Evolutionary conservation across 92 coral and sea anemone species (phyloP).

Genomic region (Isaurus tuberculatus): DNA sequence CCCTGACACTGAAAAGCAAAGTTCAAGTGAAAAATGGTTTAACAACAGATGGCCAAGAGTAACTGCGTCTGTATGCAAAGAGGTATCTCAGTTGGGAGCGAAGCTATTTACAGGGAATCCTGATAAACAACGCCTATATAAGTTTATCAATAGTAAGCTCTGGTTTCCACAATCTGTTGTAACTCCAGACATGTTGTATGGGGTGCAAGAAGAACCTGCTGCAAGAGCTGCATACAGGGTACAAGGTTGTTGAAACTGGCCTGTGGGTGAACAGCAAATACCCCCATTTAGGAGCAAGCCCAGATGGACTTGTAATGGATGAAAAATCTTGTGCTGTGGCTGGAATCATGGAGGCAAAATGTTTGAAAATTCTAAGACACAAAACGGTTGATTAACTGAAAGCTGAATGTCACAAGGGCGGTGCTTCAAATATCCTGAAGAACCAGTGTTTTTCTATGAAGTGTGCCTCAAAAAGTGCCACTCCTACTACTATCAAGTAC

Average conservation of each 20-base stretch:
- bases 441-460: neutral
- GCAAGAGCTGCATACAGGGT: slow-evolving; percentile 30
- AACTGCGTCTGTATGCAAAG: slow-evolving; percentile 27
- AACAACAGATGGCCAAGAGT: slow-evolving; percentile 18
- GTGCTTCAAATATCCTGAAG: neutral
- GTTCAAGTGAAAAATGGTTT: slow-evolving; percentile 1
- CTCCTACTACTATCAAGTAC: slow-evolving; percentile 19
- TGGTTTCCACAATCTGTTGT: neutral
- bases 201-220: slow-evolving; percentile 24
- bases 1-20: slow-evolving; percentile 23
- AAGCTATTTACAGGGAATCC: neutral
- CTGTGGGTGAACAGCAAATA: slow-evolving; percentile 22
- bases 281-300: slow-evolving; percentile 31
- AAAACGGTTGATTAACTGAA: slow-evolving; percentile 2
- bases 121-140: neutral
- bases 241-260: neutral
- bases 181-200: slow-evolving; percentile 27
- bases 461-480: neutral
- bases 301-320: slow-evolving; percentile 1
- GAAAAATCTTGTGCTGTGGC: neutral
- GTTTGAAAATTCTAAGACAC: neutral
- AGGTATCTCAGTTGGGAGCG: neutral
- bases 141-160: slow-evolving; percentile 3
- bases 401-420: neutral
- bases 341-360: slow-evolving; percentile 11